phyloP scores from a whole-genome alignment of 1,140 invertebrate species.

The Phenacoccus solenopsis region DNA sequence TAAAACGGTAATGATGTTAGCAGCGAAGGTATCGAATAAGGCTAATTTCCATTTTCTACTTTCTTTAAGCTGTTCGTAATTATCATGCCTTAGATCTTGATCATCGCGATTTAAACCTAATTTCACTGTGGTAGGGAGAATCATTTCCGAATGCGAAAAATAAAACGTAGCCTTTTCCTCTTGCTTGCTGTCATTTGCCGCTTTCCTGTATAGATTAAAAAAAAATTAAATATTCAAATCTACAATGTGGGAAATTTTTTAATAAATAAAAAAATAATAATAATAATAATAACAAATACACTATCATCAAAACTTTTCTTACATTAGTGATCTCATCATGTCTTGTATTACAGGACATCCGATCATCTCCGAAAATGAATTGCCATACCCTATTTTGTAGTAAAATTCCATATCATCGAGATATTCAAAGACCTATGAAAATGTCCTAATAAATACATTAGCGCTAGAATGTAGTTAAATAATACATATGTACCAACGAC shows the following conservation, averaged over 20 bases:
- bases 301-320: conserved; percentile 4
- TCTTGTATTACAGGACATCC: conserved; percentile 63
- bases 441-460: background rate
- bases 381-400: conserved; percentile 60
- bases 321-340: conserved; percentile 51
- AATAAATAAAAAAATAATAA: too few relatives aligned
- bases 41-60: conserved; percentile 58
- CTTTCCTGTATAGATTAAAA: too few relatives aligned
- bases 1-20: conserved; percentile 62
- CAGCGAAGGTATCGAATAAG: conserved; percentile 55
- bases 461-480: background rate
- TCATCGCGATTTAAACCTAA: conserved; percentile 54
- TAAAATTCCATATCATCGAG: conserved; percentile 63
- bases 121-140: conserved; percentile 47
- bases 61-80: conserved; percentile 40
- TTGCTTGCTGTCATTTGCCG: too few relatives aligned
- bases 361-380: conserved; percentile 45
- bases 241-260: too few relatives aligned
- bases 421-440: conserved; percentile 56
- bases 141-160: conserved; percentile 55
- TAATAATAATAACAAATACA: too few relatives aligned
- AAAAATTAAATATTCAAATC: too few relatives aligned
- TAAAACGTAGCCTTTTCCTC: too few relatives aligned
- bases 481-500: too few relatives aligned
- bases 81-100: conserved; percentile 47